Conservation (phyloP, 2,797 vertebrate genomes). For the Glossophaga mutica region DNA sequence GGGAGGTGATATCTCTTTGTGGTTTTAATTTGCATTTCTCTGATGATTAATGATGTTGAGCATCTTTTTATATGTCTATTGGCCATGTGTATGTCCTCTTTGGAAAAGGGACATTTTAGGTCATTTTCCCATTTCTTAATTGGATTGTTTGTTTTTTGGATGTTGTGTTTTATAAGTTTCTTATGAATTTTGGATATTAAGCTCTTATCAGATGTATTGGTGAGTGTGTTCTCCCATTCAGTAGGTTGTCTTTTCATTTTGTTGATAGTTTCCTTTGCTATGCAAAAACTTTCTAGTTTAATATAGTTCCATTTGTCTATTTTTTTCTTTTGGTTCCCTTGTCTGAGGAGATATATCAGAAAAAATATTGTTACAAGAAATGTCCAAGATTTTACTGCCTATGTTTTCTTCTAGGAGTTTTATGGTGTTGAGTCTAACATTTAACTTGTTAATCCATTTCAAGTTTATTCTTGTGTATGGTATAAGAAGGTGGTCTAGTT, state of each 20-base stretch:
- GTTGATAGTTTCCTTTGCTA: neutral
- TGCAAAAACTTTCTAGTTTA: too few species aligned
- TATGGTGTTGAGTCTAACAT: neutral
- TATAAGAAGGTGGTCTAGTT: neutral
- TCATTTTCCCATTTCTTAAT: neutral
- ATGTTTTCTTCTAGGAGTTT: neutral
- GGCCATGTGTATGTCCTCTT: neutral
- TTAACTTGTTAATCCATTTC: neutral
- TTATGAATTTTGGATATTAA: neutral
- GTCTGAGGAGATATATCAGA: neutral
- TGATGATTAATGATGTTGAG: neutral
- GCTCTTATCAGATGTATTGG: neutral
- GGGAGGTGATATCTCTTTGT: neutral
- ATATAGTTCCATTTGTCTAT: too few species aligned
- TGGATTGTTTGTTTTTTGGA: neutral
- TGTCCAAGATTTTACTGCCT: neutral
- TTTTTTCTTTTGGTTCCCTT: too few species aligned
- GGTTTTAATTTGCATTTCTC: neutral
- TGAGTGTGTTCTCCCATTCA: neutral
- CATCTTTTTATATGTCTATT: neutral
- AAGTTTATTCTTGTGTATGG: neutral
- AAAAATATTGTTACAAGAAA: neutral
- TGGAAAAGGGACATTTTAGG: neutral
- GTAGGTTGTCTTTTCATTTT: neutral
- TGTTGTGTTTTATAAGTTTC: neutral